Base-by-base conservation (phyloP, 2,797 vertebrate genomes). In the Cyprinodon diabolis region DNA sequence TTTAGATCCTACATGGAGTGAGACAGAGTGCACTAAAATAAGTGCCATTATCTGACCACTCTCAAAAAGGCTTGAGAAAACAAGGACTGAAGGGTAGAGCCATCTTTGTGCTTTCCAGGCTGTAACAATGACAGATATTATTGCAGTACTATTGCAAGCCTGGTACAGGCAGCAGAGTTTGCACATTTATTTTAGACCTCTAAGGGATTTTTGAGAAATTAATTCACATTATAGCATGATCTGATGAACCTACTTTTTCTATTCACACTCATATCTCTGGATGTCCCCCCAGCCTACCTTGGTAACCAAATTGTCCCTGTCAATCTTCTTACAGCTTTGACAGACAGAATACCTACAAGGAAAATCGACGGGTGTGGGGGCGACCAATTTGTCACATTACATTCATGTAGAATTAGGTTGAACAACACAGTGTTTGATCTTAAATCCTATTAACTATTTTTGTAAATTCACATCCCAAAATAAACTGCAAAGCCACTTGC, bases 1-100 rank as follows among this genome's bases (percentile, higher is more conserved):
- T 84, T 88, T 84, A 87, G 82, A 77, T 80, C 89, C 81, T 81
- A 70, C 52, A 72, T 81, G 86, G 66, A 84, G 74, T 45, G 30
- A 52, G 30, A 47, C 68, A 74, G 82, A 80, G 79, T 79, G 75
- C 75, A 65, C 77, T 76, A 79, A 81, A 82, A 78, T 74, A 69
- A 76, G 69, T 75, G 81, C 82, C 65, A 84, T 91, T 87, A 87
- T 74, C 77, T 62, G 74, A 73, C 72, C 68, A 75, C 73, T 40
- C 77, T 54, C 62, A 23, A 56, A 47, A 72, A 78, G 70, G 81
- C 60, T 82, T 54, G 78, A 72, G 74, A 69, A 87, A 86, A 81
- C 4, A 12, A 79, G 56, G 79, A 74, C 81, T 72, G 63, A 69
- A 66, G 79, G 69, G 71, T 51, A 67, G 74, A 82, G 71, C 74